Percentiles rank a stretch among this genome's conserved stretches.
phyloP scores from a whole-genome alignment of 2,113 vertebrate species.

The Muntiacus muntjak region DNA sequence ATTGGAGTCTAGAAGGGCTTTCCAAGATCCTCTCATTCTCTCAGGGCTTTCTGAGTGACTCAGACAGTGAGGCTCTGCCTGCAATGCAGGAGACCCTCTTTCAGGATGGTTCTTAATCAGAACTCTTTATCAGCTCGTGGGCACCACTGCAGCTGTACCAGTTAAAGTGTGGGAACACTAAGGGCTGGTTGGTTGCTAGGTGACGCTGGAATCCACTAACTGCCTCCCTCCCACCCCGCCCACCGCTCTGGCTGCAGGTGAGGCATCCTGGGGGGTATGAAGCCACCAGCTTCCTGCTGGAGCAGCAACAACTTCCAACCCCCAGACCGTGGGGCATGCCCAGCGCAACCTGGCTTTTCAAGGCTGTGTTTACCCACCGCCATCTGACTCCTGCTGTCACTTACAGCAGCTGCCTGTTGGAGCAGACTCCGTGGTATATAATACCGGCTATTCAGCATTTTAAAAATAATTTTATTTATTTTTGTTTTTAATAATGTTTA shows the following conservation, averaged over 20 bases:
- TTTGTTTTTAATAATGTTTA: background rate
- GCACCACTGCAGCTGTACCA: background rate
- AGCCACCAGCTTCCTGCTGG: background rate
- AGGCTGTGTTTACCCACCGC: background rate
- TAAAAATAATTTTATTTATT: background rate
- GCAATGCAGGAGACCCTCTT: background rate
- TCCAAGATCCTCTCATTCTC: background rate
- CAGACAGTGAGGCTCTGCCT: background rate
- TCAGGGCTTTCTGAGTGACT: background rate
- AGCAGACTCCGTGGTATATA: background rate
- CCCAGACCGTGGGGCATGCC: background rate
- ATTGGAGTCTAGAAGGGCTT: background rate
- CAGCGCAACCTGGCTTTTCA: background rate
- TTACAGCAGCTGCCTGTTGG: background rate
- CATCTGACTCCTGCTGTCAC: background rate
- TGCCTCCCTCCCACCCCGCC: background rate
- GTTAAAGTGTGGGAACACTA: background rate
- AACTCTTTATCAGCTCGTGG: fast-evolving
- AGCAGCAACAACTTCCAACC: background rate
- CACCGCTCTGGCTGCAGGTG: background rate
- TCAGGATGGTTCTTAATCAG: background rate
- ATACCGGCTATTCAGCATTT: background rate
- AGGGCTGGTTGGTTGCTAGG: background rate
- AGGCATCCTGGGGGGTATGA: background rate
- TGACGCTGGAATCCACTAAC: background rate